Evolutionary conservation across 2,888 invertebrate genomes (phyloP).

Genomic region (Oligia strigilis): DNA sequence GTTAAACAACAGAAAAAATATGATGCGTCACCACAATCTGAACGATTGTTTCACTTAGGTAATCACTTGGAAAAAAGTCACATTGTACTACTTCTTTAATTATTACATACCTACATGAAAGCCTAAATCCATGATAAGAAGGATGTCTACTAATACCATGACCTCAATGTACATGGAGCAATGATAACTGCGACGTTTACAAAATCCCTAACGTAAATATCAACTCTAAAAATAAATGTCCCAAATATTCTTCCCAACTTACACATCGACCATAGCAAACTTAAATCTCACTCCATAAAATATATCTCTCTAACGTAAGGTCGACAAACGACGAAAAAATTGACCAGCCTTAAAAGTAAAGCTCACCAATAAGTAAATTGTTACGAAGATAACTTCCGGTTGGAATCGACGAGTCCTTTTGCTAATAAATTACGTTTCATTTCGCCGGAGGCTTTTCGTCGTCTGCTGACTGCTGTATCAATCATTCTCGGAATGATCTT

Average conservation of each 20-base stretch:
- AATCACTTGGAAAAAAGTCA: not conserved
- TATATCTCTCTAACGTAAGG: slow-evolving; percentile 46
- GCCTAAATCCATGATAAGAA: not conserved
- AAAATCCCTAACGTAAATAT: not conserved
- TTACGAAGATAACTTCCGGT: slow-evolving; percentile 76
- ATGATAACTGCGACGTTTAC: not conserved
- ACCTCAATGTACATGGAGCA: not conserved
- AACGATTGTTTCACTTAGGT: not conserved
- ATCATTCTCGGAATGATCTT: slow-evolving; percentile 80
- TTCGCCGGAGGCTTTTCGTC: slow-evolving; percentile 77
- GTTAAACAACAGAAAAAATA: not conserved
- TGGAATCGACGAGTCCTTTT: slow-evolving; percentile 75
- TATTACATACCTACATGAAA: not conserved
- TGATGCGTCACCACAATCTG: not conserved
- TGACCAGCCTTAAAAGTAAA: slow-evolving; percentile 56
- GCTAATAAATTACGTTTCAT: slow-evolving; percentile 83
- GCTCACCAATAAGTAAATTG: slow-evolving; percentile 80
- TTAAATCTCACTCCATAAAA: slow-evolving; percentile 42
- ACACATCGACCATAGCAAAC: slow-evolving; percentile 30
- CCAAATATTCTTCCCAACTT: not conserved
- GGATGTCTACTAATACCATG: not conserved
- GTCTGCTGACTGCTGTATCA: slow-evolving; percentile 78
- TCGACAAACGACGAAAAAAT: slow-evolving; percentile 56
- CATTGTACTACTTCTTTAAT: not conserved
- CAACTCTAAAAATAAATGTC: slow-evolving; percentile 8